These are phyloP conservation scores for Acanthopagrus latus DNA, from an alignment of 2,797 vertebrate species.

Conservation along the genomic window DNA sequence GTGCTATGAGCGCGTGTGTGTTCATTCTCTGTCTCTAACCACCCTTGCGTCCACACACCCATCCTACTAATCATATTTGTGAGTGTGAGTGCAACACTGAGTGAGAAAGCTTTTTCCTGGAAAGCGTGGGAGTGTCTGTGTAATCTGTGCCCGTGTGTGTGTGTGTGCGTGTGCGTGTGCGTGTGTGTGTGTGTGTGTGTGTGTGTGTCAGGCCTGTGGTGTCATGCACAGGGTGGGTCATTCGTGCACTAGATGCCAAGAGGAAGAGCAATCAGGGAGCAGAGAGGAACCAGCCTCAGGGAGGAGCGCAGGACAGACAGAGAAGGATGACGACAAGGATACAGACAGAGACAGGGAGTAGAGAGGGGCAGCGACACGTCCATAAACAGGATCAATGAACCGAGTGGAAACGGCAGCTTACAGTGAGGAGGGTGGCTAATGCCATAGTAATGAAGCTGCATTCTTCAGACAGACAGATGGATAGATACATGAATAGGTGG, in stretches of 20 bases:
- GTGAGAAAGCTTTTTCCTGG: constrained; percentile 43
- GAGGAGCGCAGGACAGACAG: constrained; percentile 64
- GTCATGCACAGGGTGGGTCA: constrained; percentile 80
- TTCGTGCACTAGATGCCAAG: constrained; percentile 75
- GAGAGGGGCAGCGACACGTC: constrained; percentile 37
- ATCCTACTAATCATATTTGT: constrained; percentile 59
- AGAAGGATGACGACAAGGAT: constrained; percentile 56
- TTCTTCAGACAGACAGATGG: constrained; percentile 6
- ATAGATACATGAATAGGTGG: background rate
- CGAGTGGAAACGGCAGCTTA: constrained; percentile 52
- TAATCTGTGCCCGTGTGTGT: constrained; percentile 12
- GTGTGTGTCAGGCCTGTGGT: constrained; percentile 50
- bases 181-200: constrained; percentile 10
- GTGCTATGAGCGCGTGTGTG: constrained; percentile 30
- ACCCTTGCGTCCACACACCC: constrained; percentile 51
- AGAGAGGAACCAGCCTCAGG: constrained; percentile 69
- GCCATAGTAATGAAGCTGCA: constrained; percentile 20
- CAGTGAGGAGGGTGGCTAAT: constrained; percentile 22
- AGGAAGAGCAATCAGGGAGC: constrained; percentile 85
- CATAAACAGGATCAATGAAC: constrained; percentile 63
- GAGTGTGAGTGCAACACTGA: constrained; percentile 45
- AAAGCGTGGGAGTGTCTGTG: constrained; percentile 48
- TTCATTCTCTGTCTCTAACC: constrained; percentile 63
- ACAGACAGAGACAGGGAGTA: constrained; percentile 57
- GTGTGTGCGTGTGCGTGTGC: constrained; percentile 19